A percentile compares a stretch with the other conserved stretches of the same genome.
phyloP scores from a whole-genome alignment of 2,797 vertebrate species.

The Eulemur albifrons region DNA sequence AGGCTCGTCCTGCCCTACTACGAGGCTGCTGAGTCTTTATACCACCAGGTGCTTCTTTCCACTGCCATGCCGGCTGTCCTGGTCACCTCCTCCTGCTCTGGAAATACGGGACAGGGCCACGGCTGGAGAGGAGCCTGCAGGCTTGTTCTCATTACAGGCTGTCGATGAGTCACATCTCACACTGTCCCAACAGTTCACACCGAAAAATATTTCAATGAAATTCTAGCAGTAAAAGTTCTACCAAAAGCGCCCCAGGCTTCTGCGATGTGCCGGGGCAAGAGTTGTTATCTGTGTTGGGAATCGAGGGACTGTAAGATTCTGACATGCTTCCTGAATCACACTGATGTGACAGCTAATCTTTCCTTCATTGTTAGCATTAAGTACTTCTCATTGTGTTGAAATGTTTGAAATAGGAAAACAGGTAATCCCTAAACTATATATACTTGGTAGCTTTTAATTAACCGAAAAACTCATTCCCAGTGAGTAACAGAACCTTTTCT shows the following conservation, averaged over 20 bases:
- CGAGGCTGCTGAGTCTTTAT: neutral
- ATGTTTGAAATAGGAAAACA: conserved; percentile 3
- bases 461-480: neutral
- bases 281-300: neutral
- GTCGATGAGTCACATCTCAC: neutral
- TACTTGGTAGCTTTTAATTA: neutral
- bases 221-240: neutral
- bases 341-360: neutral
- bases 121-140: neutral
- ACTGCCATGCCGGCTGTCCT: neutral
- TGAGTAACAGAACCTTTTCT: neutral
- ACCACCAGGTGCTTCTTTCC: neutral
- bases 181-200: neutral
- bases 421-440: conserved; percentile 30
- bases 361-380: neutral
- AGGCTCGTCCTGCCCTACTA: neutral
- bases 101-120: neutral
- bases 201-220: neutral
- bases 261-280: neutral
- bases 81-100: neutral
- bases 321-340: neutral
- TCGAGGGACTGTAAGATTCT: neutral
- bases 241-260: neutral
- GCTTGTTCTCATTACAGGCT: neutral
- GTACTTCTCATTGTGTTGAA: neutral